Evolutionary conservation across 2,888 invertebrate species (phyloP).

Genomic region (Boloria selene): DNA sequence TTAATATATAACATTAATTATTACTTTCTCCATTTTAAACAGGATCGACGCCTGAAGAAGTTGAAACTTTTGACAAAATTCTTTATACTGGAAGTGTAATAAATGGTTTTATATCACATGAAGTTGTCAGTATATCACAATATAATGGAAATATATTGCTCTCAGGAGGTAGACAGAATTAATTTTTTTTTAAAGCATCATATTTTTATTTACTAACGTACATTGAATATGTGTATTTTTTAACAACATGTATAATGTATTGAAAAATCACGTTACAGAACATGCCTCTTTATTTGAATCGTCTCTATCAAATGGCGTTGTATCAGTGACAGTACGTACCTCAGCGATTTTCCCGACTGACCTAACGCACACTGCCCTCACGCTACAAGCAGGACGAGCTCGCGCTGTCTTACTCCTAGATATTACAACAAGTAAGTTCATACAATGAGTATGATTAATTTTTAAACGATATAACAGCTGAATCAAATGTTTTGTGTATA

Average conservation of each 20-base stretch:
- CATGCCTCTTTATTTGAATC: slow-evolving; percentile 53
- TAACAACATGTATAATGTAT: no score
- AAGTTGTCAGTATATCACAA: slow-evolving; percentile 53
- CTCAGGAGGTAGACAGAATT: slow-evolving; percentile 53
- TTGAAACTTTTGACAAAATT: slow-evolving; percentile 54
- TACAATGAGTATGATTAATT: background rate
- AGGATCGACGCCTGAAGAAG: no score
- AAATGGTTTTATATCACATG: slow-evolving; percentile 53
- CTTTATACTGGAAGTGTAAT: slow-evolving; percentile 57
- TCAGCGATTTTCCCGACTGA: slow-evolving; percentile 48
- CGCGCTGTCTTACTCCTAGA: slow-evolving; percentile 53
- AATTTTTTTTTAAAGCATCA: no score
- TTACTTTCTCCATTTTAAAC: no score
- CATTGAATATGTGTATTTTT: no score
- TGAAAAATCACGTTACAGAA: slow-evolving; percentile 45
- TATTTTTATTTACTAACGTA: no score
- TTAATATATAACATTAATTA: no score
- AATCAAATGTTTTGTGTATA: no score
- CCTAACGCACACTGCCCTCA: slow-evolving; percentile 50
- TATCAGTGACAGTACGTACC: slow-evolving; percentile 47
- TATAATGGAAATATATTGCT: slow-evolving; percentile 51
- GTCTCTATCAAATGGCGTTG: slow-evolving; percentile 44
- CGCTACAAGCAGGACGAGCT: slow-evolving; percentile 53
- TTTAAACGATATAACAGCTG: background rate
- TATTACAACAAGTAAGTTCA: slow-evolving; percentile 12